A percentile compares a stretch with the other conserved stretches of the same genome.
phyloP scores from a whole-genome alignment of 2,888 invertebrate species.

The Osmoderma eremita region DNA sequence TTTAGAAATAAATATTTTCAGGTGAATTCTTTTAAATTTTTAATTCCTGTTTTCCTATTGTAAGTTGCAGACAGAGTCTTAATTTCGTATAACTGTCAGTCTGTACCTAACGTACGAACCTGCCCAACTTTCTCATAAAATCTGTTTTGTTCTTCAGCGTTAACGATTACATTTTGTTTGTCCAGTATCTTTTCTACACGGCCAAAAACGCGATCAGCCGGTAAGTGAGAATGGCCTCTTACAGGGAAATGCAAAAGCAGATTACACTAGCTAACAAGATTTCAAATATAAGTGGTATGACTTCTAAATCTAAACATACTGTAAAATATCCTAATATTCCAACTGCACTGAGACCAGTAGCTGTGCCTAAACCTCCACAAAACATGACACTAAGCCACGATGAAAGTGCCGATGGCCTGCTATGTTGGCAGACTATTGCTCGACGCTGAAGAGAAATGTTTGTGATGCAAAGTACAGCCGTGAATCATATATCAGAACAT shows the following conservation, averaged over 20 bases:
- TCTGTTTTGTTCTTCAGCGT: conserved; percentile 30
- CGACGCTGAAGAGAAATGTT: too few species aligned
- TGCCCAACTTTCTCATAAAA: conserved; percentile 30
- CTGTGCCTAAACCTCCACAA: too few species aligned
- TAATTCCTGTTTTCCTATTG: conserved; percentile 28
- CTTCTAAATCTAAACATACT: too few species aligned
- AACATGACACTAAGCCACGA: too few species aligned
- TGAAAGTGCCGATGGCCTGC: too few species aligned
- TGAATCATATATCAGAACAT: too few species aligned
- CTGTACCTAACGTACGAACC: conserved; percentile 15
- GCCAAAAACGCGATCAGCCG: conserved; percentile 39
- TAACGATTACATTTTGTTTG: conserved; percentile 20
- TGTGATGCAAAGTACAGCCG: too few species aligned
- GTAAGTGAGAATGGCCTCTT: conserved; percentile 38
- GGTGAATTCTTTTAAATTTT: conserved; percentile 30
- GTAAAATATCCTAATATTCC: too few species aligned
- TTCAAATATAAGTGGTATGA: too few species aligned
- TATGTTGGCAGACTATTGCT: too few species aligned
- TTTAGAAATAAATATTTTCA: conserved; percentile 9
- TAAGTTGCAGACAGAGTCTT: conserved; percentile 22
- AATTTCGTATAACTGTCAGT: conserved; percentile 33
- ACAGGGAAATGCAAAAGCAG: conserved; percentile 38
- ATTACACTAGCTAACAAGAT: too few species aligned
- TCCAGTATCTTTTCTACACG: conserved; percentile 36
- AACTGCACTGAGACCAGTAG: too few species aligned